phyloP scores from a whole-genome alignment of 2,888 invertebrate species.

The Ptilodon capucinus region DNA sequence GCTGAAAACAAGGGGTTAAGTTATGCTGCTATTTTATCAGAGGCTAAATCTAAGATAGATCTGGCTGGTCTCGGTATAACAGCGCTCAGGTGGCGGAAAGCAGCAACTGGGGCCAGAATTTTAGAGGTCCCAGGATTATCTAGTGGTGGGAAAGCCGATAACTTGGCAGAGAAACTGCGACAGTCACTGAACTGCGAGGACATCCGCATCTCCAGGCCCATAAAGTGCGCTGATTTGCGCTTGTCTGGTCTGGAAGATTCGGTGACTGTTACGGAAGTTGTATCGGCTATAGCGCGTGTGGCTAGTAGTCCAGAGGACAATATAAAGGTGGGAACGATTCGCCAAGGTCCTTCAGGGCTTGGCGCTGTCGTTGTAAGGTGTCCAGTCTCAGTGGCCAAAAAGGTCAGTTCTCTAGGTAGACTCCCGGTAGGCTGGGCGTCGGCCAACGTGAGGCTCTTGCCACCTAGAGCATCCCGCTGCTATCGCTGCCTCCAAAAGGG shows the following conservation, averaged over 20 bases:
- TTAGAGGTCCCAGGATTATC: background rate
- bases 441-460: background rate
- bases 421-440: background rate
- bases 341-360: background rate
- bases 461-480: background rate
- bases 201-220: background rate
- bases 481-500: slow-evolving; percentile 1
- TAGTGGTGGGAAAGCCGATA: background rate
- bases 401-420: no score
- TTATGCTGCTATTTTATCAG: background rate
- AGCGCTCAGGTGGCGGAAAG: background rate
- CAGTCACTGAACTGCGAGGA: background rate
- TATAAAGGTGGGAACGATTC: background rate
- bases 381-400: background rate
- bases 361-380: background rate
- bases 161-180: background rate
- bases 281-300: background rate
- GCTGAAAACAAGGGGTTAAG: slow-evolving; percentile 4
- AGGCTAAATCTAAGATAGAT: slow-evolving; percentile 7
- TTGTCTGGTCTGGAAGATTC: background rate
- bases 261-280: background rate
- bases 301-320: background rate
- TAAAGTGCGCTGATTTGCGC: background rate
- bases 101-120: background rate
- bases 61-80: background rate